Evolutionary conservation across 2,113 vertebrate genomes (phyloP), one percentile per base, ranked within the genome.

Genomic region (Platichthys stellatus): DNA sequence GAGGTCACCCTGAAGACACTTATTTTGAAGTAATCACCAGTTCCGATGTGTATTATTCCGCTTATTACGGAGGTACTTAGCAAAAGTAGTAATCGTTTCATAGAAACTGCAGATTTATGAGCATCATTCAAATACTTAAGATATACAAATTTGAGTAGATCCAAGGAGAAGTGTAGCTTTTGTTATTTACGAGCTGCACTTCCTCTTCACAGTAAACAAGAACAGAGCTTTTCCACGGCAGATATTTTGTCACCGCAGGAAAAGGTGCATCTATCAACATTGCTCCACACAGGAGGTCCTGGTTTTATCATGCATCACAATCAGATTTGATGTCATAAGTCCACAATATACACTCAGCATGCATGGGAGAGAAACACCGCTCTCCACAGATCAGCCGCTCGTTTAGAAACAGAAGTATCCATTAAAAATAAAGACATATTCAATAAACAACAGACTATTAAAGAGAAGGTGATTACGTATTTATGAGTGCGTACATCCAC

Each of bases 1-100:
- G 65, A 80, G 73, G 81, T 80, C 81, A 79, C 74, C 43, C 69
- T 53, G 67, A 76, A 73, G 13, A 77, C 38, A 49, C 40, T 75
- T 51, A 31, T 76, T 82, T 58, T 64, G 14, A 57, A 72, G 66
- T 66, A 65, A 70, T 72, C 28, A 58, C 31, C 38, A 49, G 31
- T 49, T 4, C 24, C 35, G 0, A 0, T 72, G 40, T 21, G n/a
- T 20, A 63, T 59, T 20, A 67, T 40, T 49, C 18, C 62, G 47
- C 73, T 61, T 70, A 63, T 67, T 71, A 60, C 53, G 47, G 38
- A 59, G 49, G 24, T 28, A 1, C 65, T 54, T 38, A n/a, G 53
- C 20, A 60, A 66, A 63, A 28, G 71, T 20, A 47, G 57, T 58
- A 21, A 71, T 70, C 5, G 58, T 66, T 69, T 40, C n/a, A 51